Evolutionary conservation across 2,888 invertebrate species (phyloP), one percentile per base, ranked within the genome.

Genomic region (Julus scandinavius): DNA sequence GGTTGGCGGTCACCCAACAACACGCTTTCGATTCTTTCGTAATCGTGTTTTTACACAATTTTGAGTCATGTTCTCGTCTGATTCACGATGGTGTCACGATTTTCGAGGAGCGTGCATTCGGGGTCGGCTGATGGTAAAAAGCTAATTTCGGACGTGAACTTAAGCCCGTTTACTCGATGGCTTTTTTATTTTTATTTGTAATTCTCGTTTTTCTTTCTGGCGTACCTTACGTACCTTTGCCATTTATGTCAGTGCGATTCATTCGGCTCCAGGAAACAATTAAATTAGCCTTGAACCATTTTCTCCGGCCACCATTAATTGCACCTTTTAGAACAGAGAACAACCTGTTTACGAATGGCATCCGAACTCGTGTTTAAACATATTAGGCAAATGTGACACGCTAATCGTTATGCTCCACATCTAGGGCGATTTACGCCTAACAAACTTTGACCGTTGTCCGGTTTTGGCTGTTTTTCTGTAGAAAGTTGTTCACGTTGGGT

Each of bases 31-130:
- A 9, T 20, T n/a, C 63, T 72, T 72, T 72, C 72, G 72, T 29
- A 72, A 72, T 72, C n/a, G 11, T n/a, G n/a, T 29, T 72, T 72
- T 72, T 29, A 29, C 29, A 2, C 29, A 72, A 72, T 72, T 72
- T 72, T 29, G 72, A 72, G 72, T 72, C 72, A 72, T 72, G 72
- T n/a, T 29, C 72, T 72, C 72, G 11, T 72, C 72, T 72, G 72
- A 72, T 72, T 72, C 72, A 72, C 72, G 72, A 72, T 72, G 72
- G 29, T 72, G 72, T 72, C 72, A 72, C 72, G 72, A 29, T 11
- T 72, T 29, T 72, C 72, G 20, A 63, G 63, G 63, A 63, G 63
- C 63, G 63, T 6, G 17, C 54, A 17, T 13, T 54, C 17, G 15
- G 54, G 50, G 54, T 54, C 54, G 54, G 54, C 13, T 17, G 54